Base-by-base conservation (phyloP, 2,888 invertebrate species). In the Epistrophella euchroma region DNA sequence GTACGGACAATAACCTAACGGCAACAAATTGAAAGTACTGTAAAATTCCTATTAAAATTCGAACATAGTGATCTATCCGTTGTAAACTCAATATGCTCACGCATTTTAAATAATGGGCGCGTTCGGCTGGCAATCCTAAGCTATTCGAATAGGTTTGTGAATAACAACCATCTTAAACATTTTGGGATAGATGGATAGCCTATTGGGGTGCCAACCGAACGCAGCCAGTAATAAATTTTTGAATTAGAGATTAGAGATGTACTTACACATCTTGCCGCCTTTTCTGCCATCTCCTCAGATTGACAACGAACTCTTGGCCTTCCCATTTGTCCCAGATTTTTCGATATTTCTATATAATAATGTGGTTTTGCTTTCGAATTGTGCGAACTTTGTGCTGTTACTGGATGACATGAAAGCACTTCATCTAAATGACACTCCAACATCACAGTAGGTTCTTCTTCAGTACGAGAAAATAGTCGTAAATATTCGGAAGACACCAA, bases 301-400 rank as follows among this genome's bases (percentile, higher is more conserved):
- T 96, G 95, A 90, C 96, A 97, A 55, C 96, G 93, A 28, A 97
- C 95, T 89, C 95, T 94, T 0, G 96, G 96, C 88, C 95, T 93
- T 88, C 95, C 95, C 43, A 95, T 92, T 83, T 91, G 91, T 52
- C 91, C 91, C 90, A 88, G 92, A 90, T 88, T 93, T 88, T 90
- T 93, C 89, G 88, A 93, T 91, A 89, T 93, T 88, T 92, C 92
- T 60, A 93, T 92, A 68, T 92, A 92, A 83, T 90, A 91, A 25
- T 89, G 89, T 0, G 90, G 88, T 60, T 89, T 82, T 11, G 88
- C 74, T 75, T 91, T 91, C 52, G 89, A 90, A 43, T 78, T 66
- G 55, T 76, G 89, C 78, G 35, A 89, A 28, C 79, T 86, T 40
- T 90, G 91, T 22, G 91, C 90, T 22, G 90, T 90, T 17, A 92